Percentiles rank a stretch among this genome's conserved stretches.
phyloP scores from a whole-genome alignment of 2,797 vertebrate genomes.

The Sebastes taczanowskii region DNA sequence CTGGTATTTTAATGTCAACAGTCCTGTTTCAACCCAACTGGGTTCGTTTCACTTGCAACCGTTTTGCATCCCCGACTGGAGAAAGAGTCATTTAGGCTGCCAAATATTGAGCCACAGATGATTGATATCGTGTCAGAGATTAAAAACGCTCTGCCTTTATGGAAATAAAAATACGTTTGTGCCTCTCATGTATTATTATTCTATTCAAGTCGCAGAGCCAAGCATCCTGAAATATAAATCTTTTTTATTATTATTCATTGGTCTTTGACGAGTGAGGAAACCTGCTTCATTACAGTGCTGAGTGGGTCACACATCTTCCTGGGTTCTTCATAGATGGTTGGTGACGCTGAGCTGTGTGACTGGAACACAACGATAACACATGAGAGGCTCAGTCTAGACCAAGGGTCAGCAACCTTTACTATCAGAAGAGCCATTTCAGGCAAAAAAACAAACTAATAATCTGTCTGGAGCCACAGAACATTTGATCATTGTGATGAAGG shows the following conservation, averaged over 20 bases:
- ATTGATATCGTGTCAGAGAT: background rate
- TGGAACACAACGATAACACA: too few relatives aligned
- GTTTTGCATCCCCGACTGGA: background rate
- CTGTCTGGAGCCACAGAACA: too few relatives aligned
- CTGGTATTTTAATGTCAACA: background rate
- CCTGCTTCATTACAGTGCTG: too few relatives aligned
- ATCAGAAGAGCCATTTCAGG: too few relatives aligned
- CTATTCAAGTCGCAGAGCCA: too few relatives aligned
- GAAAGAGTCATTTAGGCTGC: background rate
- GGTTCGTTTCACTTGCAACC: background rate
- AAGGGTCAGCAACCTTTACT: too few relatives aligned
- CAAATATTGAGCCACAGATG: background rate
- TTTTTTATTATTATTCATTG: background rate
- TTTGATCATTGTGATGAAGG: too few relatives aligned
- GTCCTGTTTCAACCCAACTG: background rate
- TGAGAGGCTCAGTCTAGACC: too few relatives aligned
- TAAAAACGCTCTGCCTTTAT: background rate
- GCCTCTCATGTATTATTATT: background rate
- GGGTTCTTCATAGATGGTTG: background rate
- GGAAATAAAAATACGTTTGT: background rate
- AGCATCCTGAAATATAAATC: background rate
- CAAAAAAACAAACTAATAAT: too few relatives aligned
- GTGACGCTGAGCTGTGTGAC: too few relatives aligned
- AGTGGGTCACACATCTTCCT: too few relatives aligned
- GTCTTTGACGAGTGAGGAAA: background rate